These are phyloP conservation scores for Amblyopsis rosae DNA, from an alignment of 2,113 vertebrate genomes.

Conservation along the genomic window DNA sequence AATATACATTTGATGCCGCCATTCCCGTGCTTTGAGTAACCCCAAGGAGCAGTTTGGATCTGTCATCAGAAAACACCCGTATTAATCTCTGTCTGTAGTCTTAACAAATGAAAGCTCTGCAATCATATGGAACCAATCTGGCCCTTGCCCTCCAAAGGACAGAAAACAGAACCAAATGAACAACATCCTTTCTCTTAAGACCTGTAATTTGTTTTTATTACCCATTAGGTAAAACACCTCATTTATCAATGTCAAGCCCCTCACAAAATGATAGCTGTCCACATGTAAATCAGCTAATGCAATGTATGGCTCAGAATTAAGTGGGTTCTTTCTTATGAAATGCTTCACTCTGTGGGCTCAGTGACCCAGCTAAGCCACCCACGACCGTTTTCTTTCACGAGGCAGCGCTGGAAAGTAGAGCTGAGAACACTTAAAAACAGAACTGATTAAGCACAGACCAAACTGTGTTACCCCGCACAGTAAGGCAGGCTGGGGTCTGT, in stretches of 20 bases:
- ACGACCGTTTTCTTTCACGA: constrained; percentile 73
- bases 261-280: constrained; percentile 84
- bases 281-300: constrained; percentile 82
- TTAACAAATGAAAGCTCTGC: constrained; percentile 71
- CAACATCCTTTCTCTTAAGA: constrained; percentile 80
- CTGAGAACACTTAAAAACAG: constrained; percentile 75
- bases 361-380: constrained; percentile 79
- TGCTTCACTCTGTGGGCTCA: constrained; percentile 76
- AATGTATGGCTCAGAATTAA: constrained; percentile 81
- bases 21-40: constrained; percentile 35
- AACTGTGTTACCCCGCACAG: constrained; percentile 65
- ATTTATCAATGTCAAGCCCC: constrained; percentile 81
- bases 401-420: constrained; percentile 69
- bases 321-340: constrained; percentile 80
- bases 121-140: constrained; percentile 81
- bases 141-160: constrained; percentile 69
- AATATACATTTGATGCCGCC: constrained; percentile 20
- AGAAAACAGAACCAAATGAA: constrained; percentile 78
- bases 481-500: constrained; percentile 13
- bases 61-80: constrained; percentile 58
- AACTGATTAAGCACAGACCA: constrained; percentile 78
- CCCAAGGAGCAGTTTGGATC: constrained; percentile 42
- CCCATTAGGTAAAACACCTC: constrained; percentile 83
- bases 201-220: constrained; percentile 83
- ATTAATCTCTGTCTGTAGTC: constrained; percentile 72